phyloP scores from a whole-genome alignment of 2,113 vertebrate species.

The Colossoma macropomum region DNA sequence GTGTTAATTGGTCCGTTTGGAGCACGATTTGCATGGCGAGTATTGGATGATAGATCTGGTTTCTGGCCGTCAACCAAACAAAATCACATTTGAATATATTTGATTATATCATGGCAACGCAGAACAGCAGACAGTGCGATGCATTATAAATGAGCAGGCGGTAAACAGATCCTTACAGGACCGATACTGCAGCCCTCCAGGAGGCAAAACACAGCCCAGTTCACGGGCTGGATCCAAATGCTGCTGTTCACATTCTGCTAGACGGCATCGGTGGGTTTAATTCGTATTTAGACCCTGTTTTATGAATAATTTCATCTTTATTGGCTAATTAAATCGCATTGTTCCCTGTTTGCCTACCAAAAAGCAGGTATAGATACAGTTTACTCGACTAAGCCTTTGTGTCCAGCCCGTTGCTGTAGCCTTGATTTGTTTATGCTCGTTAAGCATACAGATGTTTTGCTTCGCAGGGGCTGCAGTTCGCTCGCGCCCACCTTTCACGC shows the following conservation, averaged over 20 bases:
- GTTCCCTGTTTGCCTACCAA: neutral
- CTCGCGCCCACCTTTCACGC: slow-evolving; percentile 47
- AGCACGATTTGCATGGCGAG: no score
- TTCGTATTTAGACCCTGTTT: neutral
- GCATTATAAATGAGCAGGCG: neutral
- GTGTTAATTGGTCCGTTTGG: no score
- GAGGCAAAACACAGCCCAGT: neutral
- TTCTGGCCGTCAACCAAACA: no score
- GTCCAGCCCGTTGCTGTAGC: neutral
- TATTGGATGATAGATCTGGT: no score
- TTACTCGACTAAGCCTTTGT: neutral
- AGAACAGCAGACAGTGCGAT: no score
- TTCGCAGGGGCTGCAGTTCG: slow-evolving; percentile 47
- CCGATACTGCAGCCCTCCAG: neutral
- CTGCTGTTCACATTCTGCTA: neutral
- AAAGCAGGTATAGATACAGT: neutral
- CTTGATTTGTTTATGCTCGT: neutral
- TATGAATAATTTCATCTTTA: neutral
- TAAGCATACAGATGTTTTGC: slow-evolving; percentile 48
- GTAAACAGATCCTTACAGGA: slow-evolving; percentile 33
- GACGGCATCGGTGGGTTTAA: neutral
- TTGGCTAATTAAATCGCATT: neutral
- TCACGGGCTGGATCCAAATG: neutral
- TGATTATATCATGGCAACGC: neutral
- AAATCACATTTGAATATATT: no score